Conservation (phyloP, 2,888 invertebrate species). For the Microctonus brassicae region DNA sequence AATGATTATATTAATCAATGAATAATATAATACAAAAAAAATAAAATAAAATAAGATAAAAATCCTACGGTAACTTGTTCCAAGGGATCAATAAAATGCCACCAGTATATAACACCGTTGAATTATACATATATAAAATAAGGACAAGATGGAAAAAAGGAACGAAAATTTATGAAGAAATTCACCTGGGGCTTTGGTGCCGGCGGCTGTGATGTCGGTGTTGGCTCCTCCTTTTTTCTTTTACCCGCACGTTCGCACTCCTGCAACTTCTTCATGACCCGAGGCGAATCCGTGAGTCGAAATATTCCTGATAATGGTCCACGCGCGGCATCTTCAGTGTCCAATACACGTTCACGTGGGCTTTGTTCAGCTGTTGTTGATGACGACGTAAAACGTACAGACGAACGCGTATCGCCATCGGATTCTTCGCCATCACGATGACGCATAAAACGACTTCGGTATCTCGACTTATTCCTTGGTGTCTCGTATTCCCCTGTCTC, state of each 20-base stretch:
- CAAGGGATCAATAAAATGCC: not conserved
- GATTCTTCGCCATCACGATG: conserved; percentile 80
- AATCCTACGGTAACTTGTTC: not conserved
- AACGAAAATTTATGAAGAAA: conserved; percentile 42
- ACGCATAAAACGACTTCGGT: conserved; percentile 70
- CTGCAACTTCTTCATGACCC: conserved; percentile 89
- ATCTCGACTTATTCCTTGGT: conserved; percentile 66
- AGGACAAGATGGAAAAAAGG: not conserved
- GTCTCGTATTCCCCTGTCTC: conserved; percentile 66
- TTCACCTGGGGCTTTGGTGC: conserved; percentile 73
- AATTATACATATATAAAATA: conserved; percentile 15
- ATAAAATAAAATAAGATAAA: not conserved
- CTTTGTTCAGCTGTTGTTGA: conserved; percentile 72
- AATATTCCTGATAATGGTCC: conserved; percentile 91
- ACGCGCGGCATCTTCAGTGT: conserved; percentile 90
- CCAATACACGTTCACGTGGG: conserved; percentile 80
- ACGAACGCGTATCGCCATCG: conserved; percentile 78
- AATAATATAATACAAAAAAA: not conserved
- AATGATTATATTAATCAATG: not conserved
- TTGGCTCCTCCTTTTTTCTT: conserved; percentile 82
- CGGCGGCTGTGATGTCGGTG: conserved; percentile 71
- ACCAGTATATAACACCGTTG: not conserved
- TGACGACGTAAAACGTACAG: conserved; percentile 75
- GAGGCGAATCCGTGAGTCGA: conserved; percentile 86
- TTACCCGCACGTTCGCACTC: conserved; percentile 80